Percentiles rank a stretch among this genome's conserved stretches.
phyloP scores from a whole-genome alignment of 2,888 invertebrate genomes.

The Molanna angustata region DNA sequence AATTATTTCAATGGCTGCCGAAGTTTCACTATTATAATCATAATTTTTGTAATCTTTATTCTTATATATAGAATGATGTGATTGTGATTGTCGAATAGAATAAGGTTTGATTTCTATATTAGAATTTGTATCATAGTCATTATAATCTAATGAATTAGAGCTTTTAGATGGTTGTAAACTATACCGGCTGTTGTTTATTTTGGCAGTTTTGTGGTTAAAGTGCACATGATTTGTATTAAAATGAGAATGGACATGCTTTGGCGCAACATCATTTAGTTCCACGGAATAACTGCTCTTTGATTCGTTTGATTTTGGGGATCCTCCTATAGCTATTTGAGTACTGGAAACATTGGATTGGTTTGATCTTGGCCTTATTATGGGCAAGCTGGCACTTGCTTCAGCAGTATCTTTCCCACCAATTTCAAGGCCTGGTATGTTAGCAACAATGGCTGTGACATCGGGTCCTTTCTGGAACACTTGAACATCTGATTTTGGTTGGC shows the following conservation, averaged over 20 bases:
- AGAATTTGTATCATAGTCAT: slow-evolving; percentile 36
- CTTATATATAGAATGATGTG: slow-evolving; percentile 47
- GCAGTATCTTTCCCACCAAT: slow-evolving; percentile 42
- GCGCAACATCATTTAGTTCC: slow-evolving; percentile 20
- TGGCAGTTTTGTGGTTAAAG: slow-evolving; percentile 34
- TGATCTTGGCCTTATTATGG: slow-evolving; percentile 53
- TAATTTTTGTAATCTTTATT: slow-evolving; percentile 39
- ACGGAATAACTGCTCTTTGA: slow-evolving; percentile 24
- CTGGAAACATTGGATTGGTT: slow-evolving; percentile 57
- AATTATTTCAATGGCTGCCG: slow-evolving; percentile 56
- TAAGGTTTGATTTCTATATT: slow-evolving; percentile 38
- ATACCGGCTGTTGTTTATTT: slow-evolving; percentile 39
- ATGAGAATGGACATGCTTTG: slow-evolving; percentile 13
- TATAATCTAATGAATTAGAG: slow-evolving; percentile 51
- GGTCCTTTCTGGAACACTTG: slow-evolving; percentile 77
- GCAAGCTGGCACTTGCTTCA: slow-evolving; percentile 43
- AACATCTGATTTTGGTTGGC: slow-evolving; percentile 52
- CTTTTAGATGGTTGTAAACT: slow-evolving; percentile 46
- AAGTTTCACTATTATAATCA: slow-evolving; percentile 60
- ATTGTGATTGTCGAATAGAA: slow-evolving; percentile 48
- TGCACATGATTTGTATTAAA: slow-evolving; percentile 25
- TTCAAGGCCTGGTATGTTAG: slow-evolving; percentile 59
- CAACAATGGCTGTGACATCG: slow-evolving; percentile 72
- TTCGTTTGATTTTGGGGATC: slow-evolving; percentile 22
- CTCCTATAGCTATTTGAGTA: slow-evolving; percentile 46